phyloP scores from a whole-genome alignment of 2,113 vertebrate genomes.

The Dicerorhinus sumatrensis region DNA sequence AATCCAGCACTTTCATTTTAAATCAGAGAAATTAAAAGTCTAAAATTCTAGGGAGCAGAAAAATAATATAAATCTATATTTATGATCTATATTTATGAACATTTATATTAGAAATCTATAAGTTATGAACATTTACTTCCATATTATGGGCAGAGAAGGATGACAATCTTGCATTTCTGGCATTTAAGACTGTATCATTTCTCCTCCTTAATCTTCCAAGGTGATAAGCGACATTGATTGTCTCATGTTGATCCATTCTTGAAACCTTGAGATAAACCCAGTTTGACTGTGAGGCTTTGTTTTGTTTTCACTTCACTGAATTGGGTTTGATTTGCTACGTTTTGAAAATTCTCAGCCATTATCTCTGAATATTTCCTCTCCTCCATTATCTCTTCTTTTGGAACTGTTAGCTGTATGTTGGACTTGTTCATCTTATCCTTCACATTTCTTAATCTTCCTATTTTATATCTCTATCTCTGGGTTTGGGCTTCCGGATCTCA shows the following conservation, averaged over 20 bases:
- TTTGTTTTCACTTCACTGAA: conserved; percentile 4
- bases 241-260: neutral
- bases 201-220: conserved; percentile 25
- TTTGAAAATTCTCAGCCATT: conserved; percentile 49
- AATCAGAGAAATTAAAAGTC: conserved; percentile 17
- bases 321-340: conserved; percentile 46
- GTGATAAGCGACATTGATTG: conserved; percentile 19
- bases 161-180: neutral
- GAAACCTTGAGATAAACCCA: conserved; percentile 6
- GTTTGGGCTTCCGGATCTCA: neutral
- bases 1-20: neutral
- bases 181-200: conserved; percentile 34
- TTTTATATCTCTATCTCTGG: conserved; percentile 5
- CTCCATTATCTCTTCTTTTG: conserved; percentile 1
- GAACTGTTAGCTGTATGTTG: neutral
- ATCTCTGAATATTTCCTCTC: conserved; percentile 51
- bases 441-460: conserved; percentile 33
- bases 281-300: conserved; percentile 19
- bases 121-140: conserved; percentile 34
- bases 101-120: neutral
- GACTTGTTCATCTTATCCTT: conserved; percentile 7
- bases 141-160: neutral
- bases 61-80: neutral
- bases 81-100: conserved; percentile 4
- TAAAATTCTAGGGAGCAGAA: conserved; percentile 17